phyloP scores from a whole-genome alignment of 1,140 invertebrate species.

The Psix sp. region DNA sequence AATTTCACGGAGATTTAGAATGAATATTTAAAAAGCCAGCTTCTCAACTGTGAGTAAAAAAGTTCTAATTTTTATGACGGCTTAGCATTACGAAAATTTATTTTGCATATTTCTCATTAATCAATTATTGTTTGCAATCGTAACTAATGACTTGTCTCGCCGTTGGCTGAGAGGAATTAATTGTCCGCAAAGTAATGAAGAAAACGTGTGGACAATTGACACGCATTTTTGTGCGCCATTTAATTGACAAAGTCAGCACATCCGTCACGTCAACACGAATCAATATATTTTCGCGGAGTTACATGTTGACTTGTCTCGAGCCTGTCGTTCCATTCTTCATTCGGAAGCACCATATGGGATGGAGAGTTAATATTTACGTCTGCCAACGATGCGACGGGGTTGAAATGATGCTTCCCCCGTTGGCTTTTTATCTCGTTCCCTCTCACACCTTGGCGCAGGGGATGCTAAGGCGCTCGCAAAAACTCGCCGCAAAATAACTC shows the following conservation, averaged over 20 bases:
- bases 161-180: too few relatives aligned
- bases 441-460: neutral
- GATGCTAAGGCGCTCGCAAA: conserved; percentile 22
- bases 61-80: too few relatives aligned
- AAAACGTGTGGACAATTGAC: too few relatives aligned
- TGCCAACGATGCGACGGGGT: conserved; percentile 17
- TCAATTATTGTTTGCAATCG: too few relatives aligned
- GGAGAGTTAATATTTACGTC: conserved; percentile 56
- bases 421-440: conserved; percentile 21
- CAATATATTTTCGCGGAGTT: conserved; percentile 24
- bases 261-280: conserved; percentile 13
- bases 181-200: too few relatives aligned
- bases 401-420: conserved; percentile 23
- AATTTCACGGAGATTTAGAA: too few relatives aligned
- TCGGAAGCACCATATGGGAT: conserved; percentile 44
- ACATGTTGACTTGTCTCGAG: conserved; percentile 26
- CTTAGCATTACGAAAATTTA: too few relatives aligned
- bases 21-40: too few relatives aligned
- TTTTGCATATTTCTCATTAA: too few relatives aligned
- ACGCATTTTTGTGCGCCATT: conserved; percentile 8
- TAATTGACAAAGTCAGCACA: conserved; percentile 11
- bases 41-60: too few relatives aligned
- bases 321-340: conserved; percentile 25
- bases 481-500: conserved; percentile 55
- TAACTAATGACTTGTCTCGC: too few relatives aligned